Conservation (phyloP, 2,888 invertebrate species). For the Celastrina argiolus region DNA sequence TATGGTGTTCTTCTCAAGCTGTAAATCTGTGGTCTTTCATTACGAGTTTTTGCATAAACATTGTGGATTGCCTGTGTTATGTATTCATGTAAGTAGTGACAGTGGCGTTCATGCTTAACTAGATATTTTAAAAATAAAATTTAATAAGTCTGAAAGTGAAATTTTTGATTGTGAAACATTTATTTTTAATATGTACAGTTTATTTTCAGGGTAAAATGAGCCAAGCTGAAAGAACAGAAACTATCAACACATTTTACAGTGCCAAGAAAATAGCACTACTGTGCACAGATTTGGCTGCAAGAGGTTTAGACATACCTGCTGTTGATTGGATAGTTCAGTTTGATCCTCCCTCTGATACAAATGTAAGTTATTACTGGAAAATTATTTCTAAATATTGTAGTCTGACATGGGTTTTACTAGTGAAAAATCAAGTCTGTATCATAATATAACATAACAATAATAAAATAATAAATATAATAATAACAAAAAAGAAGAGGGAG, state of each 20-base stretch:
- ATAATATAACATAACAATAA: too few species aligned
- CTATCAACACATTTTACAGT: constrained; percentile 97
- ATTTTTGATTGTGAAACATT: not conserved
- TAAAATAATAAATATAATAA: too few species aligned
- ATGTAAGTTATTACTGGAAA: constrained; percentile 71
- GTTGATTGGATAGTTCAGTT: constrained; percentile 99
- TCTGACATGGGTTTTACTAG: too few species aligned
- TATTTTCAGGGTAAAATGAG: constrained; percentile 95
- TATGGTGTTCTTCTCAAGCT: constrained; percentile 98
- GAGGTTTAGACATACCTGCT: constrained; percentile 96
- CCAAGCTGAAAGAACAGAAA: constrained; percentile 94
- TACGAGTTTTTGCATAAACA: constrained; percentile 92
- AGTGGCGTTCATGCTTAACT: too few species aligned
- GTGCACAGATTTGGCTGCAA: constrained; percentile 98
- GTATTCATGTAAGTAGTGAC: constrained; percentile 93
- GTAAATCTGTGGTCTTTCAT: constrained; percentile 97
- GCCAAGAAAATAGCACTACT: constrained; percentile 92
- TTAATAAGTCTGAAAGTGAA: too few species aligned
- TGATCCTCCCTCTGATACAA: constrained; percentile 99
- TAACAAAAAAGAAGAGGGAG: too few species aligned
- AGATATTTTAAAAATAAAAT: too few species aligned
- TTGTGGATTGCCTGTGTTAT: constrained; percentile 92
- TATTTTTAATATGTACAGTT: too few species aligned
- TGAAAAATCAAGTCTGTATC: too few species aligned
- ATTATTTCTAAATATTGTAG: not conserved